These are phyloP conservation scores for Oryzaephilus surinamensis DNA, from an alignment of 1,140 invertebrate species.

Conservation along the genomic window DNA sequence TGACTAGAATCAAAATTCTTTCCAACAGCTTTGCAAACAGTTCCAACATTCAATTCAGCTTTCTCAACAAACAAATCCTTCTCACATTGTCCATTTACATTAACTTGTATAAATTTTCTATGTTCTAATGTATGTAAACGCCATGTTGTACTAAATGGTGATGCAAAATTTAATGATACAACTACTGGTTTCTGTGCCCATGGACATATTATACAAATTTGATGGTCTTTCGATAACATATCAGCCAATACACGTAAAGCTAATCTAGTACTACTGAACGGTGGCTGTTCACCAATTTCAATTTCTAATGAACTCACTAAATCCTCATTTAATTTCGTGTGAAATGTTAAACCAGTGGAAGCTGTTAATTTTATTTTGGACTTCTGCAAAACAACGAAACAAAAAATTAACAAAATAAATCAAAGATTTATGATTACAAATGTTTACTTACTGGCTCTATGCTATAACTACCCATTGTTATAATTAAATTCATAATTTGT, in stretches of 20 bases:
- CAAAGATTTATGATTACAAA: slow-evolving; percentile 1
- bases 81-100: slow-evolving; percentile 49
- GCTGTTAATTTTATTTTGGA: slow-evolving; percentile 45
- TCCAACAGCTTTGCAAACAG: slow-evolving; percentile 47
- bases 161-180: slow-evolving; percentile 64
- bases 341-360: slow-evolving; percentile 45
- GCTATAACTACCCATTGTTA: slow-evolving; percentile 53
- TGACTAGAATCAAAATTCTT: slow-evolving; percentile 51
- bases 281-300: slow-evolving; percentile 50
- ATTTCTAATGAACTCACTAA: slow-evolving; percentile 51
- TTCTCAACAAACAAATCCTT: slow-evolving; percentile 18
- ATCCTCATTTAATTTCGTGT: slow-evolving; percentile 19
- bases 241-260: slow-evolving; percentile 58
- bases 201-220: slow-evolving; percentile 58
- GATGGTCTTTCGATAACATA: slow-evolving; percentile 62
- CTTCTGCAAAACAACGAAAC: slow-evolving; percentile 26
- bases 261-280: slow-evolving; percentile 54
- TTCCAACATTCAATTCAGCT: slow-evolving; percentile 37
- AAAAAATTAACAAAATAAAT: slow-evolving; percentile 8
- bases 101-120: slow-evolving; percentile 70
- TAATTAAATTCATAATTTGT: slow-evolving; percentile 55
- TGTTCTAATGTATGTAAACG: slow-evolving; percentile 71
- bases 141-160: slow-evolving; percentile 68
- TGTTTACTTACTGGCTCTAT: slow-evolving; percentile 27
- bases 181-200: slow-evolving; percentile 59